These are phyloP conservation scores for Eclectus roratus DNA, from an alignment of 2,113 vertebrate species.

Conservation along the genomic window DNA sequence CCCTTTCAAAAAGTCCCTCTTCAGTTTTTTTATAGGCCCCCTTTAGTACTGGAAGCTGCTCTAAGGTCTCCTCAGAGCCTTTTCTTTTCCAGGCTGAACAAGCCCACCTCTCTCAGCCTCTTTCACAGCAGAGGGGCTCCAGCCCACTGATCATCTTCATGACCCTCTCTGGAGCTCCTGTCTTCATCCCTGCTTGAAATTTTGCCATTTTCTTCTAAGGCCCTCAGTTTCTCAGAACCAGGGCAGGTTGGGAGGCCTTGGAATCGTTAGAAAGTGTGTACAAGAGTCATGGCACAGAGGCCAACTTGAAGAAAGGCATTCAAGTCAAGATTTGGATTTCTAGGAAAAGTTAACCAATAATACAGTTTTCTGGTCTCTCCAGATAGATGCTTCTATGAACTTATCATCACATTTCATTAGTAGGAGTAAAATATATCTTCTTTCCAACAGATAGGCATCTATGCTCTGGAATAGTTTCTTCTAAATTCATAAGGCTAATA, in stretches of 20 bases:
- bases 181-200: background rate
- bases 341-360: background rate
- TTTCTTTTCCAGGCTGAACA: background rate
- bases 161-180: background rate
- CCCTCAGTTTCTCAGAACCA: background rate
- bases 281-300: background rate
- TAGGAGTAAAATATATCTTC: background rate
- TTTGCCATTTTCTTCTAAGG: background rate
- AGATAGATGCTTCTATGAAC: background rate
- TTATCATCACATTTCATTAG: background rate
- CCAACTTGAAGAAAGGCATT: background rate
- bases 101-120: background rate
- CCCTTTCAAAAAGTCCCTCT: background rate
- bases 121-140: background rate
- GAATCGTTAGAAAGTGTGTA: background rate
- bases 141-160: background rate
- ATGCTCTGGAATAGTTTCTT: background rate
- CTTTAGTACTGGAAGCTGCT: background rate
- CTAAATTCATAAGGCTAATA: background rate
- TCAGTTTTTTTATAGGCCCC: background rate
- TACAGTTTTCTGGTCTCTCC: background rate
- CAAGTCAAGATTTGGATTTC: background rate
- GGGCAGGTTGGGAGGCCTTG: background rate
- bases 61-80: background rate
- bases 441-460: background rate